These are phyloP conservation scores for Pinna nobilis DNA, from an alignment of 1,140 invertebrate genomes.

Conservation along the genomic window DNA sequence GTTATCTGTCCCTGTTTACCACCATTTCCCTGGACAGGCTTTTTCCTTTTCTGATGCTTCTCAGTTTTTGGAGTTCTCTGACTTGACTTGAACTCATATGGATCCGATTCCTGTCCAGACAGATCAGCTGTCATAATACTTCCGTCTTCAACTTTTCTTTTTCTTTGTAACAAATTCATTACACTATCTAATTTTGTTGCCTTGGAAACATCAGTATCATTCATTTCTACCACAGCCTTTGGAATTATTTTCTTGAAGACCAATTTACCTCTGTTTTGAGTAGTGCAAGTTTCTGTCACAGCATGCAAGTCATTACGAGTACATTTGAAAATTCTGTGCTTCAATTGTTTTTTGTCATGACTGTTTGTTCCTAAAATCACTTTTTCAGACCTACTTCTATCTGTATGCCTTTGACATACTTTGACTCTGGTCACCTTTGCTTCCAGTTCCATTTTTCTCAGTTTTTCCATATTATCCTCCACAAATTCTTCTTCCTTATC, in stretches of 20 bases:
- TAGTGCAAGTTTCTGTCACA: background rate
- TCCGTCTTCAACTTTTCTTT: background rate
- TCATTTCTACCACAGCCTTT: background rate
- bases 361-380: no score
- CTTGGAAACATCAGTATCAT: background rate
- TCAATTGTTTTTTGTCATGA: no score
- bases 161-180: background rate
- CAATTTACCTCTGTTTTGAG: conserved; percentile 5
- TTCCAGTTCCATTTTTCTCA: background rate
- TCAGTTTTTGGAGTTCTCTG: conserved; percentile 47
- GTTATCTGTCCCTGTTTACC: background rate
- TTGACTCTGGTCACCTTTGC: conserved; percentile 4
- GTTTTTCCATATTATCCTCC: background rate
- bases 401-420: conserved; percentile 8
- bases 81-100: conserved; percentile 56
- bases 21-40: conserved; percentile 25
- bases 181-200: background rate
- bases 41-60: conserved; percentile 22
- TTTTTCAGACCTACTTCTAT: no score
- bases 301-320: conserved; percentile 1
- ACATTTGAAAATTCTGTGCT: background rate
- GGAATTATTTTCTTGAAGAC: conserved; percentile 11
- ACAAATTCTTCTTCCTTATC: background rate
- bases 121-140: background rate
- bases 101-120: conserved; percentile 34